Percentiles rank a stretch among this genome's conserved stretches.
phyloP scores from a whole-genome alignment of 2,888 invertebrate species.

The Ectemnius continuus region DNA sequence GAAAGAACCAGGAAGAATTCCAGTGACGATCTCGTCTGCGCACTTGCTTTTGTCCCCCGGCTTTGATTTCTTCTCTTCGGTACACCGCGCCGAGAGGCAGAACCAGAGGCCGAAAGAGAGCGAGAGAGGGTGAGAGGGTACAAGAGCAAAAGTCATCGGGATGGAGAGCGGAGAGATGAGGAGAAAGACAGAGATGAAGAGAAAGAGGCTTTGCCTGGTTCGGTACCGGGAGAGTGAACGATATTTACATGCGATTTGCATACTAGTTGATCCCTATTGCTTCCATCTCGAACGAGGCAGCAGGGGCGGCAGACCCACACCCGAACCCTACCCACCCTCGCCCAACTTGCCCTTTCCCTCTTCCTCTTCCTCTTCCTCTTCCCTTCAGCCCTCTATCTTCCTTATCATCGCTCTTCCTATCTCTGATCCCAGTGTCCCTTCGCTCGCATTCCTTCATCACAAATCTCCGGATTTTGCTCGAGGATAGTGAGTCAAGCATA shows the following conservation, averaged over 20 bases:
- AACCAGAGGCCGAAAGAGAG: slow-evolving; percentile 33
- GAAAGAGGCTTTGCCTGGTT: slow-evolving; percentile 64
- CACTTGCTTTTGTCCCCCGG: slow-evolving; percentile 70
- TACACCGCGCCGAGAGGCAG: slow-evolving; percentile 35
- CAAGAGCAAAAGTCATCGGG: slow-evolving; percentile 36
- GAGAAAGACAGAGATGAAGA: slow-evolving; percentile 57
- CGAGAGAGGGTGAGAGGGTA: slow-evolving; percentile 37
- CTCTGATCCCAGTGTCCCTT: slow-evolving; percentile 44
- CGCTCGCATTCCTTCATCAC: slow-evolving; percentile 41
- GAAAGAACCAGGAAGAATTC: slow-evolving; percentile 65
- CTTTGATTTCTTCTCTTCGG: slow-evolving; percentile 76
- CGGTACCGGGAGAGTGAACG: slow-evolving; percentile 75
- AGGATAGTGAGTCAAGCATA: neutral
- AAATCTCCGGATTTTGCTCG: neutral
- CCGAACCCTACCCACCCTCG: slow-evolving; percentile 67
- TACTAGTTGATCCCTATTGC: slow-evolving; percentile 79
- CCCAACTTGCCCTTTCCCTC: slow-evolving; percentile 49
- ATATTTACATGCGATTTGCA: slow-evolving; percentile 79
- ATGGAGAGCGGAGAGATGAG: slow-evolving; percentile 53
- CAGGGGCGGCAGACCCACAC: slow-evolving; percentile 72
- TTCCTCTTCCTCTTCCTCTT: slow-evolving; percentile 24
- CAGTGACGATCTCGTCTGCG: slow-evolving; percentile 69
- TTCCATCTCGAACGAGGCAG: slow-evolving; percentile 77
- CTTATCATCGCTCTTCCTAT: slow-evolving; percentile 36
- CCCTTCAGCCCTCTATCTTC: slow-evolving; percentile 54